phyloP scores from a whole-genome alignment of 2,888 invertebrate species.

The Gasteruption jaculator region DNA sequence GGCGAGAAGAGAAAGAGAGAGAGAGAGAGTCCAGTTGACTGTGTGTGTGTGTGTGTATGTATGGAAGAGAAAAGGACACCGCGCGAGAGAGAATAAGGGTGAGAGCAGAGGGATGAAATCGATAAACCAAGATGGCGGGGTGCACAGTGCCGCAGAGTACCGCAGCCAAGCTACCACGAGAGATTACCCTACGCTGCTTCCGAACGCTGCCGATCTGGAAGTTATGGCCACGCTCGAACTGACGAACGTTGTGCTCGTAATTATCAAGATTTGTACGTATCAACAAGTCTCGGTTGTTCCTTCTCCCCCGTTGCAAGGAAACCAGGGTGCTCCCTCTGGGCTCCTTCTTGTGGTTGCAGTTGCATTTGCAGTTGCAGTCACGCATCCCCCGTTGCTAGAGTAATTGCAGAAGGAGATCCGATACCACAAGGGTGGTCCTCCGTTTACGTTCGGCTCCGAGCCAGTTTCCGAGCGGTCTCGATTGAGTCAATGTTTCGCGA shows the following conservation, averaged over 20 bases:
- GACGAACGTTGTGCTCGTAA: constrained; percentile 4
- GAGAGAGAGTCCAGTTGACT: constrained; percentile 5
- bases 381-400: neutral
- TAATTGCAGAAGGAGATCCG: no score
- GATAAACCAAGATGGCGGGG: constrained; percentile 48
- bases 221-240: constrained; percentile 12
- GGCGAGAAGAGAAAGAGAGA: constrained; percentile 12
- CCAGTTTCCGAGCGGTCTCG: no score
- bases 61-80: constrained; percentile 21
- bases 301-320: no score
- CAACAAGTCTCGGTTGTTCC: no score
- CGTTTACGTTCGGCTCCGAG: no score
- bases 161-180: constrained; percentile 41
- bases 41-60: constrained; percentile 1
- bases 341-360: constrained; percentile 17
- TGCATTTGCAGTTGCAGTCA: constrained; percentile 8
- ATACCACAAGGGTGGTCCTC: no score
- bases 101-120: constrained; percentile 31
- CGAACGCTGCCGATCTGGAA: constrained; percentile 14
- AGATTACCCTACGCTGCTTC: constrained; percentile 34
- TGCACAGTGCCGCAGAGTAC: constrained; percentile 43
- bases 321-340: no score
- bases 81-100: constrained; percentile 20
- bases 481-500: no score
- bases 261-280: constrained; percentile 6